Percentiles rank a stretch among this genome's conserved stretches.
Conservation (phyloP, 2,888 invertebrate species). For the Mesodorylaimus sp. region DNA sequence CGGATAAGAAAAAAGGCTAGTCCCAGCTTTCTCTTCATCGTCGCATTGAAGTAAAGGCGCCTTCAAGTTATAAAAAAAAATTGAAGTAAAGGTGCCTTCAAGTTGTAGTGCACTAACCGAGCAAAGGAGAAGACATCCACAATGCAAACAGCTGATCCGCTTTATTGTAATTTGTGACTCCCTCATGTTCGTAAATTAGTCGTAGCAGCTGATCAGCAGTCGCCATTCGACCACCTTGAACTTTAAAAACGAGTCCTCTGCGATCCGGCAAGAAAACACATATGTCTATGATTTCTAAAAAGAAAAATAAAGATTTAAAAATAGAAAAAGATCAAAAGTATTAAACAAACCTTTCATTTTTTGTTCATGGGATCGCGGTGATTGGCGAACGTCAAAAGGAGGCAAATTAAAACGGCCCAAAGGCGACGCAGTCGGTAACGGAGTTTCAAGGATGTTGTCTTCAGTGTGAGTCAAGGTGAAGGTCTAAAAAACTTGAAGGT, state of each 20-base stretch:
- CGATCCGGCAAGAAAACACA: slow-evolving; percentile 32
- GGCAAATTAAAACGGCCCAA: too few species aligned
- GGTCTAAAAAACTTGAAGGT: neutral
- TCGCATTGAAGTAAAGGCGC: neutral
- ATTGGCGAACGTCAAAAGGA: too few species aligned
- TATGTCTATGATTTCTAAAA: slow-evolving; percentile 19
- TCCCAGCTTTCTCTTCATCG: neutral
- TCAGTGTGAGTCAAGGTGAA: neutral
- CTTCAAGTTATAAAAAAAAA: neutral
- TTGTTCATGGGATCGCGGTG: neutral
- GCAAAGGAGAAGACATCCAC: slow-evolving; percentile 77
- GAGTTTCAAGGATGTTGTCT: neutral
- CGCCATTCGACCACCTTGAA: slow-evolving; percentile 52
- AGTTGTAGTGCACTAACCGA: slow-evolving; percentile 43
- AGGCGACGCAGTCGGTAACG: neutral
- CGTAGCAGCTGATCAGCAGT: slow-evolving; percentile 43
- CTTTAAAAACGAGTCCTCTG: slow-evolving; percentile 44
- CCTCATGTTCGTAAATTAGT: slow-evolving; percentile 55
- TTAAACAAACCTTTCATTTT: too few species aligned
- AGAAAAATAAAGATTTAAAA: neutral
- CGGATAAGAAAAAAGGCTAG: too few species aligned
- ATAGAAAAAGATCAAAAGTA: too few species aligned
- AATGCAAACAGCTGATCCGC: slow-evolving; percentile 69
- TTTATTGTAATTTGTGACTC: slow-evolving; percentile 45
- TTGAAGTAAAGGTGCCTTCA: neutral